Conservation (phyloP, 2,888 invertebrate species). For the Callyntrura sp. region DNA sequence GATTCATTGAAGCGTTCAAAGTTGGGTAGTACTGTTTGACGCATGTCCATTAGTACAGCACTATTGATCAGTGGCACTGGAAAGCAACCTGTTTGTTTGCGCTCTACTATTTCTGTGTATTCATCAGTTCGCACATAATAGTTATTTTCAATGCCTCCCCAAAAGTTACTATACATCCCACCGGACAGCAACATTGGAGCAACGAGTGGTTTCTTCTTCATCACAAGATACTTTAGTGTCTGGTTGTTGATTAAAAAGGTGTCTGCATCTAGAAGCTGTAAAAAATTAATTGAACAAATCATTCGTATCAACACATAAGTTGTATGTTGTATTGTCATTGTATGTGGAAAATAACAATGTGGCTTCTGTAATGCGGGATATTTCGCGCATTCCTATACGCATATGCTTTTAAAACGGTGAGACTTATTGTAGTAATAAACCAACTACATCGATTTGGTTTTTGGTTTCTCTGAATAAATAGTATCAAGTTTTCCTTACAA, state of each 20-base stretch:
- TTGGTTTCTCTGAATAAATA: too few relatives aligned
- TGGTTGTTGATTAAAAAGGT: constrained; percentile 90
- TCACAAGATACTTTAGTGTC: constrained; percentile 89
- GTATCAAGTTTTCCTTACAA: too few relatives aligned
- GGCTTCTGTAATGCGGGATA: too few relatives aligned
- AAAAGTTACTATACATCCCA: constrained; percentile 96
- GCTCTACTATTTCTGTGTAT: constrained; percentile 92
- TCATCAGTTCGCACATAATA: constrained; percentile 94
- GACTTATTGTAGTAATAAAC: too few relatives aligned
- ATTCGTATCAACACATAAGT: too few relatives aligned
- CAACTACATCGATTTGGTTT: too few relatives aligned
- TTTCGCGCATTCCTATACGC: too few relatives aligned
- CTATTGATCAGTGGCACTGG: constrained; percentile 96
- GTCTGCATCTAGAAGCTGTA: constrained; percentile 94
- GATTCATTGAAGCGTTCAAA: constrained; percentile 86
- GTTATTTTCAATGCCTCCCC: constrained; percentile 96
- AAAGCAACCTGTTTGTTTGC: constrained; percentile 90
- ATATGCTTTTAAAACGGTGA: too few relatives aligned
- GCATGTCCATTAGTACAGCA: constrained; percentile 92
- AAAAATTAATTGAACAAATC: background rate
- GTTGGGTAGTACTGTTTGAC: constrained; percentile 87
- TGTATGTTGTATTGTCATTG: too few relatives aligned
- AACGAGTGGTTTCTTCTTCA: constrained; percentile 89
- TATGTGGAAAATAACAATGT: too few relatives aligned
- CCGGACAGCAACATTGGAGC: constrained; percentile 95